phyloP scores from a whole-genome alignment of 2,797 vertebrate genomes.

The Cichlasoma orientale region DNA sequence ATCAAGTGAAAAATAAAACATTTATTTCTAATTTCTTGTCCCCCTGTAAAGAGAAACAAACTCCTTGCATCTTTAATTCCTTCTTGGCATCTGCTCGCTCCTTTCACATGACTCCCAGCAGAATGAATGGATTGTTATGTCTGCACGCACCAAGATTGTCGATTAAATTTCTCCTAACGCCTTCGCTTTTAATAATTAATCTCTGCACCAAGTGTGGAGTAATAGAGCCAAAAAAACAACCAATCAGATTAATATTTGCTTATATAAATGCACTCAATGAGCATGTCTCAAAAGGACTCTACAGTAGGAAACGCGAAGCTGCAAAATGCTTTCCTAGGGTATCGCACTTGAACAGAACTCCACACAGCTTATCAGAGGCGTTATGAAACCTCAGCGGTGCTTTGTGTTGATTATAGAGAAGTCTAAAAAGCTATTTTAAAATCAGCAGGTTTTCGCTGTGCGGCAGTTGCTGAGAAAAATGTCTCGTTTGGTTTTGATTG shows the following conservation, averaged over 20 bases:
- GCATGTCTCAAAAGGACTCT: constrained; percentile 6
- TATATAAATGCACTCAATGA: neutral
- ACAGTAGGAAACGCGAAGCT: constrained; percentile 22
- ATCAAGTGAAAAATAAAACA: constrained; percentile 50
- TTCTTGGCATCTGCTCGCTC: neutral
- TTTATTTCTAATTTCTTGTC: constrained; percentile 22
- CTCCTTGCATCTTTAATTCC: constrained; percentile 23
- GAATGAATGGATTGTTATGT: constrained; percentile 36
- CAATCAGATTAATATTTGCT: constrained; percentile 14
- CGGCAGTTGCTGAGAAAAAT: constrained; percentile 2
- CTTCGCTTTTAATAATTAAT: constrained; percentile 17
- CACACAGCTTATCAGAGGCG: neutral
- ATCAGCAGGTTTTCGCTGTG: constrained; percentile 19
- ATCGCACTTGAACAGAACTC: constrained; percentile 1
- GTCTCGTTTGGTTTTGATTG: constrained; percentile 46
- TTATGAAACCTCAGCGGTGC: constrained; percentile 19
- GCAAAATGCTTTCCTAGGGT: neutral
- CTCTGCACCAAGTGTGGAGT: neutral
- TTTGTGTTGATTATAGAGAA: constrained; percentile 7
- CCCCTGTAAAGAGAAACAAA: constrained; percentile 1
- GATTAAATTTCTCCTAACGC: constrained; percentile 1
- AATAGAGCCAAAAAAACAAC: neutral
- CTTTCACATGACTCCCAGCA: constrained; percentile 33
- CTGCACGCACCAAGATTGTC: neutral
- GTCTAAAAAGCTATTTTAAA: constrained; percentile 18